Percentiles rank a stretch among this genome's conserved stretches.
phyloP scores from a whole-genome alignment of 2,888 invertebrate genomes.

The Heliconius hortense region DNA sequence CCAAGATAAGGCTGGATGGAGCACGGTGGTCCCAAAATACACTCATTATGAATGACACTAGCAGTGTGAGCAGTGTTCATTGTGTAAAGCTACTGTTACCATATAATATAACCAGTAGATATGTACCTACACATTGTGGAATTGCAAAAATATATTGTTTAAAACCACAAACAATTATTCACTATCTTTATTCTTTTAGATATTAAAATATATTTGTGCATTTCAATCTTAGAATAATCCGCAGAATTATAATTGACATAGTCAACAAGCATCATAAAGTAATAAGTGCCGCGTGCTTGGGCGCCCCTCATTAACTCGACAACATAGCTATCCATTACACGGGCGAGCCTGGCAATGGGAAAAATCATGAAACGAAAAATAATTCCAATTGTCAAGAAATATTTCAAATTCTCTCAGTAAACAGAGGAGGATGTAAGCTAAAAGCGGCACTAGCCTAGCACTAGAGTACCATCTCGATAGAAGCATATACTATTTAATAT shows the following conservation, averaged over 20 bases:
- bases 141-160: background rate
- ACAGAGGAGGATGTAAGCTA: background rate
- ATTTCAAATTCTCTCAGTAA: slow-evolving; percentile 33
- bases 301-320: slow-evolving; percentile 41
- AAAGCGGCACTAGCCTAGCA: background rate
- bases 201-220: slow-evolving; percentile 5
- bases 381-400: slow-evolving; percentile 43
- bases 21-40: slow-evolving; percentile 61
- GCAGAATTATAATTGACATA: slow-evolving; percentile 38
- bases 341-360: slow-evolving; percentile 45
- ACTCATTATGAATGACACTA: slow-evolving; percentile 54
- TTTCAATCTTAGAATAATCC: slow-evolving; percentile 25
- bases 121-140: background rate
- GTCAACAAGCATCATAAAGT: slow-evolving; percentile 42
- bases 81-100: slow-evolving; percentile 41
- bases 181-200: background rate
- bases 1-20: slow-evolving; percentile 52
- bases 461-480: background rate
- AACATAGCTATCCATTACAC: slow-evolving; percentile 44
- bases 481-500: background rate
- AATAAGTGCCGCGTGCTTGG: slow-evolving; percentile 42
- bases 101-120: background rate
- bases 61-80: slow-evolving; percentile 43
- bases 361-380: slow-evolving; percentile 44
- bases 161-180: background rate